Base-by-base conservation (phyloP, 2,113 vertebrate genomes). In the Hippocampus comes region DNA sequence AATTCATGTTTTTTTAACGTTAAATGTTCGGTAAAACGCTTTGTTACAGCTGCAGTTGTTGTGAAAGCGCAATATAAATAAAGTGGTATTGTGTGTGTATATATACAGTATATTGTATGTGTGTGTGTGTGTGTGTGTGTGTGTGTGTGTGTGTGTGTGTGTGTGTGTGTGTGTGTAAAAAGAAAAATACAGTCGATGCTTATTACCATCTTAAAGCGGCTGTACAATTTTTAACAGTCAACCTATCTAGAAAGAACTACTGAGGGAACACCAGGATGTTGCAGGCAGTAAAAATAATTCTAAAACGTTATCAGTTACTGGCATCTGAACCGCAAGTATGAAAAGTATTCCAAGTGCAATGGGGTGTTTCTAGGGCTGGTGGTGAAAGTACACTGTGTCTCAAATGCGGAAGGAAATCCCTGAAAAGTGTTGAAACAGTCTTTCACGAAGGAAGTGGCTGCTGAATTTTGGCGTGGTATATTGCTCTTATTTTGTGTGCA, bases 361-460 rank as follows among this genome's bases (percentile, higher is more conserved):
- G 7, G 56, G 59, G 59, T 7, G 15, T 61, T 61, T 61, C 27
- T 61, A 61, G 1, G 12, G 27, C 17, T 61, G 1, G 27, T 9
- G 30, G 43, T 48, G 23, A 66, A 48, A 25, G 14, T 15, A 48
- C 42, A 66, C 23, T 15, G 43, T 46, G 63, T 66, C 14, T 59
- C 30, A 63, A 67, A 73, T 43, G 53, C 18, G 71, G 46, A 74
- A 55, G 67, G 67, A 61, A 71, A 72, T 72, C 51, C 55, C 42
- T 42, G 38, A 21, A 55, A 68, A 70, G 9, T 56, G 41, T 63
- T 41, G 41, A 66, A 73, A 70, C 43, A 34, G 34, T 30, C 46
- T 63, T 6, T 61, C 41, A 55, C 60, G 64, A 20, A 30, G 9
- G 46, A 72, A 78, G 70, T 60, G 5, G 4, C 56, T 15, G 57